Percentiles rank a stretch among this genome's conserved stretches.
phyloP scores from a whole-genome alignment of 1,140 invertebrate genomes.

The Doryteuthis pealeii region DNA sequence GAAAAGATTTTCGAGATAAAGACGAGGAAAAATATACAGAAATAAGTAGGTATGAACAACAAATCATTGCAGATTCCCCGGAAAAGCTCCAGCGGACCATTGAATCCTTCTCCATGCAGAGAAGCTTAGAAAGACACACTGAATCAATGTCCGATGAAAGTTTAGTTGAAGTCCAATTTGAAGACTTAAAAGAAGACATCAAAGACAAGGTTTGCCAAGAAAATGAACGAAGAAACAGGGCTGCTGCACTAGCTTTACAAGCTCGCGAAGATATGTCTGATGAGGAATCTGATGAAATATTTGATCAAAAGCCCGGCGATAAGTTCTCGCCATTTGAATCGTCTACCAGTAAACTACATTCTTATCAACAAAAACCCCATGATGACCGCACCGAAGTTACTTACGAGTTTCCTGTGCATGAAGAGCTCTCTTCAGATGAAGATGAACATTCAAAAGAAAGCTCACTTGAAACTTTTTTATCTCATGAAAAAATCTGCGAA shows the following conservation, averaged over 20 bases:
- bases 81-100: background rate
- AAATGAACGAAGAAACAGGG: background rate
- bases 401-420: background rate
- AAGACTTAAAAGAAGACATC: background rate
- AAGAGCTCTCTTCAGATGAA: constrained; percentile 10
- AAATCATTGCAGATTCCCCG: background rate
- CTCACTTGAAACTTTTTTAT: constrained; percentile 5
- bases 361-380: background rate
- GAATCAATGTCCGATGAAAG: background rate
- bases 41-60: background rate
- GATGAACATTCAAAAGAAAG: background rate
- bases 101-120: background rate
- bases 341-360: too few relatives aligned
- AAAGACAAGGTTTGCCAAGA: background rate
- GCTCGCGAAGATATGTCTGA: background rate
- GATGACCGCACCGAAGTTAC: background rate
- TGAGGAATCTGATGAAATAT: constrained; percentile 3
- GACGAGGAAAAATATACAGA: background rate
- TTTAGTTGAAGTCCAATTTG: background rate
- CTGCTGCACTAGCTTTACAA: background rate
- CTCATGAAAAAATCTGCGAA: constrained; percentile 6
- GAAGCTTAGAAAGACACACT: background rate
- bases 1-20: too few relatives aligned
- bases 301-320: background rate
- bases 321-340: too few relatives aligned